phyloP scores from a whole-genome alignment of 2,113 vertebrate species.

The Platichthys stellatus region DNA sequence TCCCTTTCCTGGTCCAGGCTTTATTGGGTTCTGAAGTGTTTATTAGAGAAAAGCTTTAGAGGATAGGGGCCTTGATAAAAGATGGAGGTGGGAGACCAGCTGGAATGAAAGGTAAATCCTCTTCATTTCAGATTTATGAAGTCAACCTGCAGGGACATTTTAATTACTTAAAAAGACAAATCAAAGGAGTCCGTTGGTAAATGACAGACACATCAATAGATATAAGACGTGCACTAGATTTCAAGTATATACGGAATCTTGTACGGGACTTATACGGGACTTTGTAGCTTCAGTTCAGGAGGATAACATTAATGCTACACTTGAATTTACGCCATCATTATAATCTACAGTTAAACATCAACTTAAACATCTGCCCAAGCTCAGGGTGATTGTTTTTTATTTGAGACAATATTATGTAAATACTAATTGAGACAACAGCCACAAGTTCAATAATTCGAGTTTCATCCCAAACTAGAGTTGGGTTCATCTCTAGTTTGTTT shows the following conservation, averaged over 20 bases:
- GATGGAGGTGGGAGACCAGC: neutral
- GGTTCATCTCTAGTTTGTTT: neutral
- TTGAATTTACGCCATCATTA: too few species aligned
- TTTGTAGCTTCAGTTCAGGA: too few species aligned
- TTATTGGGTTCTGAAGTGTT: conserved; percentile 31
- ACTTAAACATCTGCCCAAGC: neutral
- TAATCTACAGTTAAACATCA: neutral
- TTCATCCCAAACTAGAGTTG: too few species aligned
- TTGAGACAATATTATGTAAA: too few species aligned
- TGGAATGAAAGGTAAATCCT: conserved; percentile 24
- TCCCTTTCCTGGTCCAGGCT: conserved; percentile 17
- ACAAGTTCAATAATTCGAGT: too few species aligned
- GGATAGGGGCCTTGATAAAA: conserved; percentile 26
- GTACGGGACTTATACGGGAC: too few species aligned
- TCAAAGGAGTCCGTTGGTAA: neutral
- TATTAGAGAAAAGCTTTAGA: conserved; percentile 34
- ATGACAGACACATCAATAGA: neutral
- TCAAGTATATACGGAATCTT: neutral
- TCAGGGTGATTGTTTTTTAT: too few species aligned
- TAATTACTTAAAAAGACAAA: conserved; percentile 14
- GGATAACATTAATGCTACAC: too few species aligned
- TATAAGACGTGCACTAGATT: neutral
- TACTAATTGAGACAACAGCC: too few species aligned
- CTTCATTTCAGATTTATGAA: conserved; percentile 20
- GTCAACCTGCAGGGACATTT: neutral